These are phyloP conservation scores for Drosophila eohydei DNA, from an alignment of 2,888 invertebrate species.

Conservation along the genomic window DNA sequence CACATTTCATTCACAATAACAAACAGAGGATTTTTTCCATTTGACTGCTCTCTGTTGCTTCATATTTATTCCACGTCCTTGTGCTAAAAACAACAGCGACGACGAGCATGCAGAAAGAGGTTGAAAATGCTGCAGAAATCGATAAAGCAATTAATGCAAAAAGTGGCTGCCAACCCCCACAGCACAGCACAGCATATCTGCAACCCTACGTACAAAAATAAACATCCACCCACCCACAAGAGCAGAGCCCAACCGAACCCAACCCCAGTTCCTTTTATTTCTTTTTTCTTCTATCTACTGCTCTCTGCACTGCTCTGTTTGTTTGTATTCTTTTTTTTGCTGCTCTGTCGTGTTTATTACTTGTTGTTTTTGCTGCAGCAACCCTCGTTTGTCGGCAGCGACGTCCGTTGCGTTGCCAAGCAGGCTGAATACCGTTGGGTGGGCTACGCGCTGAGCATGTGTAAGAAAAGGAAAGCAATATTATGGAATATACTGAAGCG, in stretches of 20 bases:
- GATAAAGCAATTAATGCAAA: slow-evolving; percentile 82
- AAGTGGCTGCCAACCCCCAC: slow-evolving; percentile 63
- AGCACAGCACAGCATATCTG: slow-evolving; percentile 17
- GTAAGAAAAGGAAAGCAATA: slow-evolving; percentile 15
- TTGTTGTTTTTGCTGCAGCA: slow-evolving; percentile 37
- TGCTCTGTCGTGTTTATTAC: slow-evolving; percentile 63
- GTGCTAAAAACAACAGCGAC: slow-evolving; percentile 61
- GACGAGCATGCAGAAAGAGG: slow-evolving; percentile 29
- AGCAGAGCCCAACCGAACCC: slow-evolving; percentile 24
- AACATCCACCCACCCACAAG: slow-evolving; percentile 42
- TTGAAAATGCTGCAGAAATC: slow-evolving; percentile 68
- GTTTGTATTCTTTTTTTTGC: slow-evolving; percentile 18
- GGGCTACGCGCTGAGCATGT: slow-evolving; percentile 6
- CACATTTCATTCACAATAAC: slow-evolving; percentile 59
- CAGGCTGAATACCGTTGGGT: slow-evolving; percentile 39
- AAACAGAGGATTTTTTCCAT: slow-evolving; percentile 48
- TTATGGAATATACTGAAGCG: slow-evolving; percentile 14
- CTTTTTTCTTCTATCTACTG: slow-evolving; percentile 12
- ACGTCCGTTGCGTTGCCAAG: slow-evolving; percentile 47
- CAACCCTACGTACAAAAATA: slow-evolving; percentile 70
- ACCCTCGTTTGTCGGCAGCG: slow-evolving; percentile 38
- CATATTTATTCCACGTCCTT: slow-evolving; percentile 69
- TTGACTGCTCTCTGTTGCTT: slow-evolving; percentile 48
- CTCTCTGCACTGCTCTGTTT: slow-evolving; percentile 14
- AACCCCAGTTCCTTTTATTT: slow-evolving; percentile 22